A percentile compares a stretch with the other conserved stretches of the same genome.
These are phyloP conservation scores for Heterocephalus glaber DNA, from an alignment of 2,113 vertebrate genomes.

Conservation along the genomic window DNA sequence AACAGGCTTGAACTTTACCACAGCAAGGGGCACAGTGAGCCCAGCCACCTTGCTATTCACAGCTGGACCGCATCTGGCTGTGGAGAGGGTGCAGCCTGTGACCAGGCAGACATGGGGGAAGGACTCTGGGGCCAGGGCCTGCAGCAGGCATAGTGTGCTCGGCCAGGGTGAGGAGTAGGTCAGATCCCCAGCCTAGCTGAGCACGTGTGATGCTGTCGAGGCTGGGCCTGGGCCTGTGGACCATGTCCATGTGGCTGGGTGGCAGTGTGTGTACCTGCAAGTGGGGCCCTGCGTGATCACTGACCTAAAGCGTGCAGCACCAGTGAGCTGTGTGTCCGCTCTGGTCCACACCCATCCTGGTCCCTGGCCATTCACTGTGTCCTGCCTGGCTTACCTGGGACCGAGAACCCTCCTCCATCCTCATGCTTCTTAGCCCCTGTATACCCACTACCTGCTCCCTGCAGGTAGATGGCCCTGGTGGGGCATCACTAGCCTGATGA, in stretches of 20 bases:
- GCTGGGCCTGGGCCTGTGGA: not conserved
- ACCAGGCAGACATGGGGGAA: accelerated
- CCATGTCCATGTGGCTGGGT: accelerated
- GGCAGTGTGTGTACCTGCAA: not conserved
- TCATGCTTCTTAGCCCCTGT: not conserved
- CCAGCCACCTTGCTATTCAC: not conserved
- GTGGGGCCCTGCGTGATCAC: not conserved
- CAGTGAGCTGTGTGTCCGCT: not conserved
- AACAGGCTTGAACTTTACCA: conserved; percentile 38
- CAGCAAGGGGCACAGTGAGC: not conserved
- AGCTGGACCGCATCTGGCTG: not conserved
- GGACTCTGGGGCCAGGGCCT: not conserved
- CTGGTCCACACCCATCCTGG: no score
- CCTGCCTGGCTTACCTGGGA: not conserved
- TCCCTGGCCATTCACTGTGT: not conserved
- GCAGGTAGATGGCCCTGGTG: no score
- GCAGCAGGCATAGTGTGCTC: not conserved
- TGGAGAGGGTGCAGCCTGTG: accelerated
- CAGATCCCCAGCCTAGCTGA: accelerated
- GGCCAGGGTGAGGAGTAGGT: not conserved
- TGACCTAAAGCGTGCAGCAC: not conserved
- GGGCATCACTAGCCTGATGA: not conserved
- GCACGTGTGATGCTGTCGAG: accelerated
- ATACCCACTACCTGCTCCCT: not conserved
- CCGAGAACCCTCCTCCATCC: not conserved